Percentiles rank a stretch among this genome's conserved stretches.
phyloP scores from a whole-genome alignment of 2,113 vertebrate genomes.

The Eudorcas thomsonii region DNA sequence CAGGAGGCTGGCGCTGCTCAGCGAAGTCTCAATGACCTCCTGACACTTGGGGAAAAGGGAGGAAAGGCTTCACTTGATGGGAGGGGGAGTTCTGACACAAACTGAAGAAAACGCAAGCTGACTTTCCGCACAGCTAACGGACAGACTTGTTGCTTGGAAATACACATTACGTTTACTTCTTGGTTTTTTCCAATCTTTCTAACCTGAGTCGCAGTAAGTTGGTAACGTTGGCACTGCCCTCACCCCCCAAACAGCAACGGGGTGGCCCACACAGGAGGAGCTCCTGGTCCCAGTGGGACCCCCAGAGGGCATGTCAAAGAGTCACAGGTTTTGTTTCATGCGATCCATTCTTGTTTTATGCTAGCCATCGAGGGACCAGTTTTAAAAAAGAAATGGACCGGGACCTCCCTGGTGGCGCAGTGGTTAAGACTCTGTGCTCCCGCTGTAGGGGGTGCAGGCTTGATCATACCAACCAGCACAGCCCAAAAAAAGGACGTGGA shows the following conservation, averaged over 20 bases:
- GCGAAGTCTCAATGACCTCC: slow-evolving; percentile 85
- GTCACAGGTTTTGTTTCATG: not conserved
- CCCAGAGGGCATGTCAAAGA: not conserved
- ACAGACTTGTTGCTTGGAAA: accelerated
- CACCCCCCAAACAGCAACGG: accelerated
- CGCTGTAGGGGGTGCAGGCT: too few species aligned
- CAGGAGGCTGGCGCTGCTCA: slow-evolving; percentile 84
- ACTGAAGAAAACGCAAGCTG: accelerated
- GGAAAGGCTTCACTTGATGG: accelerated
- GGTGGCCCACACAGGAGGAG: not conserved
- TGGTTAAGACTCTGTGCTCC: not conserved
- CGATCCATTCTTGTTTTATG: accelerated
- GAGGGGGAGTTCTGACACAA: accelerated
- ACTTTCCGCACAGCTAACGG: accelerated
- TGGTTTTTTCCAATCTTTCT: not conserved
- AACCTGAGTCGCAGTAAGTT: accelerated
- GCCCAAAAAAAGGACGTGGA: not conserved
- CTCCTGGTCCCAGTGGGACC: accelerated
- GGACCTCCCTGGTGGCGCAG: not conserved
- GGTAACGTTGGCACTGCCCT: accelerated
- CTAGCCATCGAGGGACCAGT: accelerated
- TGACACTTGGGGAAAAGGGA: slow-evolving; percentile 85
- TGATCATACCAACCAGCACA: accelerated
- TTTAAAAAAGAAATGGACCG: not conserved
- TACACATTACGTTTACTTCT: accelerated